phyloP scores from a whole-genome alignment of 2,888 invertebrate species.

The Electrophaes corylata region DNA sequence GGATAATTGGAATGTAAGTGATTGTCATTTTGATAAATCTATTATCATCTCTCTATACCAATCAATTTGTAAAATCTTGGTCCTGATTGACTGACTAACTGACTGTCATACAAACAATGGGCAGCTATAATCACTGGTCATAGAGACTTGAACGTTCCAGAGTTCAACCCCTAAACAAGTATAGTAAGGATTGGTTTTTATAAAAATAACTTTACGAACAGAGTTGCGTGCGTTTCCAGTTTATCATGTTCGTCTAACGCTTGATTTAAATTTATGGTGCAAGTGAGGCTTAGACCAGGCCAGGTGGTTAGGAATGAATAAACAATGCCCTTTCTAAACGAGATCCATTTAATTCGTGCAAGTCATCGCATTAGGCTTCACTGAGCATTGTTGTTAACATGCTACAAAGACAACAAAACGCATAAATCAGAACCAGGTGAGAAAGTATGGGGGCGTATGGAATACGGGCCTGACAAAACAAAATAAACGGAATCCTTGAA shows the following conservation, averaged over 20 bases:
- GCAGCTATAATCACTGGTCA: too few species aligned
- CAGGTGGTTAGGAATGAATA: slow-evolving; percentile 53
- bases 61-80: too few species aligned
- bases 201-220: too few species aligned
- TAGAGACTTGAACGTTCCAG: too few species aligned
- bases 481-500: background rate
- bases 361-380: slow-evolving; percentile 63
- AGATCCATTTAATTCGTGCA: slow-evolving; percentile 58
- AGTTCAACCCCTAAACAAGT: too few species aligned
- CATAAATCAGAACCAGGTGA: slow-evolving; percentile 51
- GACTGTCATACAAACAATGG: too few species aligned
- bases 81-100: too few species aligned
- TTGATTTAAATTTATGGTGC: background rate
- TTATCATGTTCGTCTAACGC: background rate
- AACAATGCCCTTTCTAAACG: slow-evolving; percentile 68
- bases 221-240: background rate
- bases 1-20: too few species aligned
- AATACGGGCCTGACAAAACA: background rate
- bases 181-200: too few species aligned
- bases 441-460: slow-evolving; percentile 48
- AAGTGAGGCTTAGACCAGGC: slow-evolving; percentile 3
- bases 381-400: slow-evolving; percentile 59
- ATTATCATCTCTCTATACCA: too few species aligned
- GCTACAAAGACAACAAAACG: slow-evolving; percentile 56
- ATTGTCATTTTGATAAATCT: too few species aligned